These are phyloP conservation scores for Cephus cinctus DNA, from an alignment of 1,140 invertebrate genomes.

Conservation along the genomic window DNA sequence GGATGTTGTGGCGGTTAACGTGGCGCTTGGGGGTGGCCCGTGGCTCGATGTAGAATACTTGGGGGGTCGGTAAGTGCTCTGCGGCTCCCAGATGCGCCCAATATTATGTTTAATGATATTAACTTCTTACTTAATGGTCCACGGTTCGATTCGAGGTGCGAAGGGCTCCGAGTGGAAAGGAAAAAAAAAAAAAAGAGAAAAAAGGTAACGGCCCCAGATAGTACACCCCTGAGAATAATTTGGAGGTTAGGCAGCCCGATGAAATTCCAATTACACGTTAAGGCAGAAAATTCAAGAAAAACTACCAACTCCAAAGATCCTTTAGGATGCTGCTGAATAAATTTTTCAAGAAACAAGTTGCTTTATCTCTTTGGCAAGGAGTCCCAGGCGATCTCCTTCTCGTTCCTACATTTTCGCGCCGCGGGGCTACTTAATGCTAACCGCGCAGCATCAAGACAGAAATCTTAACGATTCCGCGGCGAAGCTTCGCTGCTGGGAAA, in stretches of 20 bases:
- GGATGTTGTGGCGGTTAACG: slow-evolving; percentile 2
- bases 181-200: slow-evolving; percentile 3
- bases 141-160: slow-evolving; percentile 56
- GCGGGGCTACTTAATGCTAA: too few species aligned
- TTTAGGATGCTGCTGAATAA: too few species aligned
- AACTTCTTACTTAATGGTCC: slow-evolving; percentile 59
- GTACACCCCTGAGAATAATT: slow-evolving; percentile 43
- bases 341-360: too few species aligned
- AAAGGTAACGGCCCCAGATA: slow-evolving; percentile 23
- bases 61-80: slow-evolving; percentile 51
- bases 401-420: too few species aligned
- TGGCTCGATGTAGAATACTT: slow-evolving; percentile 28
- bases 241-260: slow-evolving; percentile 13
- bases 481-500: not conserved
- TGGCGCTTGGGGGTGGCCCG: slow-evolving; percentile 13
- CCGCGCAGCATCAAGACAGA: slow-evolving; percentile 21
- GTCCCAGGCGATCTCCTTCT: too few species aligned
- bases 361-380: too few species aligned
- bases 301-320: too few species aligned
- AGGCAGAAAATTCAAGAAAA: too few species aligned
- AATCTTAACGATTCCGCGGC: slow-evolving; percentile 38
- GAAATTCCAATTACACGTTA: too few species aligned
- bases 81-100: slow-evolving; percentile 57
- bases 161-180: slow-evolving; percentile 22
- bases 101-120: slow-evolving; percentile 60